Evolutionary conservation across 2,797 vertebrate genomes (phyloP).

Genomic region (Amphiprion clarkii): DNA sequence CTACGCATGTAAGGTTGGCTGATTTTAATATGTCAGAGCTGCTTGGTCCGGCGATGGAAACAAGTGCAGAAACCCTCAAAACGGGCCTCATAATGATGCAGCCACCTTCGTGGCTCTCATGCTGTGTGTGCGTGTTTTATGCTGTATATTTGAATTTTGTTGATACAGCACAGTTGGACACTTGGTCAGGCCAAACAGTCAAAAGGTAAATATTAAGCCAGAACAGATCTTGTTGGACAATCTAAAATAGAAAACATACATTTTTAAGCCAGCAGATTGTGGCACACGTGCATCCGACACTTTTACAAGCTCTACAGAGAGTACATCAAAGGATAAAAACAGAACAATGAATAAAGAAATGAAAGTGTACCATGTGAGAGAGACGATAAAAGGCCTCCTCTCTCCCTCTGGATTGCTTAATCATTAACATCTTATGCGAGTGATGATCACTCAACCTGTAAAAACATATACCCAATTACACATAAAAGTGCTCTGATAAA

Average conservation of each 20-base stretch:
- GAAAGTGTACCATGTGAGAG: slow-evolving; percentile 71
- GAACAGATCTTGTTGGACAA: slow-evolving; percentile 17
- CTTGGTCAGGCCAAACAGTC: slow-evolving; percentile 53
- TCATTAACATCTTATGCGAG: slow-evolving; percentile 78
- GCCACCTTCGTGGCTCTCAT: slow-evolving; percentile 19
- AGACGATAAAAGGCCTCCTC: slow-evolving; percentile 63
- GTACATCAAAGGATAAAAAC: slow-evolving; percentile 8
- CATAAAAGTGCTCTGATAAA: slow-evolving; percentile 56
- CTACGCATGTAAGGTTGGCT: slow-evolving; percentile 75
- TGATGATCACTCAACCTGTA: slow-evolving; percentile 70
- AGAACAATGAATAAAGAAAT: slow-evolving; percentile 71
- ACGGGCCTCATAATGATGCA: slow-evolving; percentile 75
- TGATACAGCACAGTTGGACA: slow-evolving; percentile 52
- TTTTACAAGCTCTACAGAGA: slow-evolving; percentile 44
- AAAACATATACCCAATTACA: slow-evolving; percentile 71
- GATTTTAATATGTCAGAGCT: slow-evolving; percentile 83
- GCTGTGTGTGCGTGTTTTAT: slow-evolving; percentile 33
- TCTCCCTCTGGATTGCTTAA: slow-evolving; percentile 68
- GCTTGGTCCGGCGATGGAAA: slow-evolving; percentile 71
- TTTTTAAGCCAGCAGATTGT: slow-evolving; percentile 20
- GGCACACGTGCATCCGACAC: slow-evolving; percentile 21
- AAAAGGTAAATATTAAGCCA: slow-evolving; percentile 66
- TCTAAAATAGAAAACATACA: background rate
- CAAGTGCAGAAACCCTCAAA: slow-evolving; percentile 68
- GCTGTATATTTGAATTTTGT: slow-evolving; percentile 58